Evolutionary conservation across 2,113 vertebrate genomes (phyloP).

Genomic region (Tapirus terrestris): DNA sequence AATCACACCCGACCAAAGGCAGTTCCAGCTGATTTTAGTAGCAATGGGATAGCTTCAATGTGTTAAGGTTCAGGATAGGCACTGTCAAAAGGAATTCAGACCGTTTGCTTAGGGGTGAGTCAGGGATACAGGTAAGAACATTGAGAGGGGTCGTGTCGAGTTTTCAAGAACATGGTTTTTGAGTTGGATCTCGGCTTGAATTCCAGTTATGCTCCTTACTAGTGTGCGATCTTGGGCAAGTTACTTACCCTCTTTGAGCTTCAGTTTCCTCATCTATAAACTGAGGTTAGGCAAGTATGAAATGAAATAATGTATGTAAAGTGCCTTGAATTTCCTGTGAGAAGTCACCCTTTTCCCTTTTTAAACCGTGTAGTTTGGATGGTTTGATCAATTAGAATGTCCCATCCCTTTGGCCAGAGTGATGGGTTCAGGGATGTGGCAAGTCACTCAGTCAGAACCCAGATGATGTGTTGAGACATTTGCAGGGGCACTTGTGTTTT

Average conservation of each 20-base stretch:
- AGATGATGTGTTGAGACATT: not conserved
- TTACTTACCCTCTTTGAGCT: not conserved
- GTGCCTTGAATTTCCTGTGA: not conserved
- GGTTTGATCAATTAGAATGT: not conserved
- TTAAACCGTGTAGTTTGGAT: not conserved
- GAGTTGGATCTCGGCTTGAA: not conserved
- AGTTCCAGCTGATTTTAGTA: not conserved
- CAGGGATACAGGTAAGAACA: not conserved
- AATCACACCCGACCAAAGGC: not conserved
- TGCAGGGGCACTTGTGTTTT: not conserved
- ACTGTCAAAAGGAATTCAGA: not conserved
- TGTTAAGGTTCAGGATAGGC: not conserved
- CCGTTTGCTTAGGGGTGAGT: not conserved
- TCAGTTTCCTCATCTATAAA: not conserved
- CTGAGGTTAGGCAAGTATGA: not conserved
- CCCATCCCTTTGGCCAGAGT: not conserved
- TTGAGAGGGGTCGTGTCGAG: not conserved
- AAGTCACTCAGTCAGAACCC: not conserved
- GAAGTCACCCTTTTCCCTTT: not conserved
- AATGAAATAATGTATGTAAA: not conserved
- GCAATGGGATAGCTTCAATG: not conserved
- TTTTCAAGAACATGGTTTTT: conserved; percentile 26
- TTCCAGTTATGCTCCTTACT: not conserved
- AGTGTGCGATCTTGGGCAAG: not conserved
- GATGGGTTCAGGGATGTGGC: not conserved